These are phyloP conservation scores for Nephrotoma flavescens DNA, from an alignment of 2,888 invertebrate genomes.

Conservation along the genomic window DNA sequence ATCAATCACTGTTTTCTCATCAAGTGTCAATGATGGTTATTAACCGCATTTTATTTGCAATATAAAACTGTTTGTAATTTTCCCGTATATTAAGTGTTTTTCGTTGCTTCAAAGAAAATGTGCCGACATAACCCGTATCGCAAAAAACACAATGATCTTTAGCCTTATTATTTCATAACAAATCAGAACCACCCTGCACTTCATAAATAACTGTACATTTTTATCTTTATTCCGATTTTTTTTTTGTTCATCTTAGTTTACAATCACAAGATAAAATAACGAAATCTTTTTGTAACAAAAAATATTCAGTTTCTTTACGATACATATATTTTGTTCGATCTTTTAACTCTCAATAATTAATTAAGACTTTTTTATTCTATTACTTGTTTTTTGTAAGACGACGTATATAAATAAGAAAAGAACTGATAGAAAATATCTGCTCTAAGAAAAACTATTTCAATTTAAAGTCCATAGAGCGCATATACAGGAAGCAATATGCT, in stretches of 20 bases:
- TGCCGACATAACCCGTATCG: no score
- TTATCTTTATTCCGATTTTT: no score
- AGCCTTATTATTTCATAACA: no score
- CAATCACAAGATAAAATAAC: no score
- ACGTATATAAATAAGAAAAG: not conserved
- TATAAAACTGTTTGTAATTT: not conserved
- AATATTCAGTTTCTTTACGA: no score
- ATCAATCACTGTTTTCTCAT: not conserved
- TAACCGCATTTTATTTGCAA: not conserved
- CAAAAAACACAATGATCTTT: no score
- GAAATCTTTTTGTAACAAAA: no score
- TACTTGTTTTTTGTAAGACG: not conserved
- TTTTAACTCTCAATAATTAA: not conserved
- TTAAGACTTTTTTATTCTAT: not conserved
- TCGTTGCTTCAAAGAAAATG: no score
- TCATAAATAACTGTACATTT: no score
- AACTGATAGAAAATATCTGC: not conserved
- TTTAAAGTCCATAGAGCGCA: not conserved
- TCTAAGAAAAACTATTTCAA: not conserved
- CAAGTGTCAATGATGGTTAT: not conserved
- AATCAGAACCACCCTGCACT: no score
- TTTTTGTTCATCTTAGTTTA: no score
- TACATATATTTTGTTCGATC: not conserved
- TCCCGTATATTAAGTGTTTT: not conserved
- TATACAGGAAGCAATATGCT: not conserved